Percentiles rank a stretch among this genome's conserved stretches.
phyloP scores from a whole-genome alignment of 53 echinoderm and acorn worm genomes.

The Zoroaster sp. region DNA sequence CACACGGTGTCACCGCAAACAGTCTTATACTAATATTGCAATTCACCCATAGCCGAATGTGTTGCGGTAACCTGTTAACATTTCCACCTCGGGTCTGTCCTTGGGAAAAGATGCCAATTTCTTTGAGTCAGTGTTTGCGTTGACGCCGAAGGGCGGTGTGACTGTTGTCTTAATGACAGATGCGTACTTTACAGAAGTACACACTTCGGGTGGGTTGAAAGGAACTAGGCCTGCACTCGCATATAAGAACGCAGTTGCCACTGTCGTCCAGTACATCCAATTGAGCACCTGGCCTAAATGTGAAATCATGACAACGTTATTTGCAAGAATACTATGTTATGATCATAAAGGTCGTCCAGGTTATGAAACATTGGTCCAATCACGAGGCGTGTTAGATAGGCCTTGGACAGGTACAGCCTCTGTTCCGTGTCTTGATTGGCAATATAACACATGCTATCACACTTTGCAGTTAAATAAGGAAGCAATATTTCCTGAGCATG shows the following conservation, averaged over 20 bases:
- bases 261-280: too few species aligned
- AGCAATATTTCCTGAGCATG: not conserved
- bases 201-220: not conserved
- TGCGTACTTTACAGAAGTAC: not conserved
- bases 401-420: not conserved
- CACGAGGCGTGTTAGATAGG: not conserved
- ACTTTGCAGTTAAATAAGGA: not conserved
- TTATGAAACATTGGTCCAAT: conserved; percentile 9
- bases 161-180: conserved; percentile 23
- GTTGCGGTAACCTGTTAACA: not conserved
- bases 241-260: too few species aligned
- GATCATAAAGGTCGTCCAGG: too few species aligned
- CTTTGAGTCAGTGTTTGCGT: conserved; percentile 34
- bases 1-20: too few species aligned
- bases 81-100: not conserved
- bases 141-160: conserved; percentile 5
- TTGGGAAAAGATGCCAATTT: conserved; percentile 1
- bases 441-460: not conserved
- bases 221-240: too few species aligned
- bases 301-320: too few species aligned
- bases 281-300: too few species aligned
- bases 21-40: too few species aligned
- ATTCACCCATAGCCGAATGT: too few species aligned
- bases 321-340: too few species aligned
- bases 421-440: conserved; percentile 4